Base-by-base conservation (phyloP, 2,888 invertebrate species). In the Eupithecia inturbata region DNA sequence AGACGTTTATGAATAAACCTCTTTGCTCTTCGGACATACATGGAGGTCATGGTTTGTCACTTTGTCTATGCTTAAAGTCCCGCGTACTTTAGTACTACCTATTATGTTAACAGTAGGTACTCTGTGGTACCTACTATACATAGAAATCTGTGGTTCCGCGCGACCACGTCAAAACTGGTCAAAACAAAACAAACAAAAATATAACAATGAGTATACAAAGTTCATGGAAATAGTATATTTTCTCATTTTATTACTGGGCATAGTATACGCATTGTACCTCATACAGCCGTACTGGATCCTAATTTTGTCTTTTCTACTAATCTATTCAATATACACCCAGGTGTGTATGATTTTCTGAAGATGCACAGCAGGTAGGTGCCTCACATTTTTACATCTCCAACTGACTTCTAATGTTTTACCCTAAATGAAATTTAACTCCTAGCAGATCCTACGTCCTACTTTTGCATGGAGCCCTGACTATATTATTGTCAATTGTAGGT, bases 201-300 rank as follows among this genome's bases (percentile, higher is more conserved):
- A 66, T 81, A 88, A 84, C 69, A 75, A 89, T 90, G 90, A 68
- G 77, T 14, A 74, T 72, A 67, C 82, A 82, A 83, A 83, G 78
- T 90, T 87, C 88, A 92, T 92, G 92, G 92, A 93, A 92, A 91
- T 93, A 80, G 79, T 92, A 71, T 91, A 91, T 77, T 91, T 92
- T 76, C 36, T 93, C 10, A 74, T 90, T 72, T 73, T 90, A 74
- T 67, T 92, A 62, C 22, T 83, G 22, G 39, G 88, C 2, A 57
- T 92, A 71, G 81, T 84, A 7, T 93, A 91, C 71, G 81, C 75
- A 14, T 76, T 92, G 31, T 92, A 92, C 71, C 75, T 92, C 33
- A 86, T 93, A 77, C 89, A 90, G 68, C 92, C 92, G 19, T 93
- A 92, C 73, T 92, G 92, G 92, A 81, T 91, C 12, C 60, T 90